Evolutionary conservation across 1,140 invertebrate species (phyloP), one percentile per base, ranked within the genome.

Genomic region (Heliconius melpomene): DNA sequence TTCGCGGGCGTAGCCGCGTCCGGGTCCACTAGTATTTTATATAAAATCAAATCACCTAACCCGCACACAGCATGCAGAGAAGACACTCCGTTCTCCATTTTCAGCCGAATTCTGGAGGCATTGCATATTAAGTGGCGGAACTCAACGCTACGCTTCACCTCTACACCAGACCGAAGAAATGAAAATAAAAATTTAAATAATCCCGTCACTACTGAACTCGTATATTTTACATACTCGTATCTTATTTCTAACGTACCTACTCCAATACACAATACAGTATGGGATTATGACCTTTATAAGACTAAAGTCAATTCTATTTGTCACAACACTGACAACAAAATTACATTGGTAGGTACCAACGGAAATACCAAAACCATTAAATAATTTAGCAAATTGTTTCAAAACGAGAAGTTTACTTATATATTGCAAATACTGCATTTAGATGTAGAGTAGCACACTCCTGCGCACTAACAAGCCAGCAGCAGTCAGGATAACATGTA

Each of bases 331-430:
- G 74, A 79, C 79, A 76, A 76, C 29, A 76, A 79, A 76, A 79
- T 79, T 79, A 32, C 74, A 72, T 52, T 23, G 40, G 36, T 46
- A 46, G 40, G 26, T 60, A 46, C 32, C 32, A 60, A 79, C 66
- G 38, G 76, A 75, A 79, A 79, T 76, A 79, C 50, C 74, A 71
- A 74, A 70, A 54, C 32, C 74, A 76, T 79, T 76, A 79, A 60
- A 79, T 32, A 79, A 75, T 76, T 60, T 20, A 57, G 70, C 26
- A 79, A 79, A 76, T 76, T 50, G 74, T 72, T 60, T 70, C 46
- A 50, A 38, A 79, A 72, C 75, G 72, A 75, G n/a, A 29, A 38
- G 20, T 23, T 57, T 57, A 60, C 11, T 9, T n/a, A n/a, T n/a
- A n/a, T 72, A 52, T 72, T 76, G 32, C 36, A 72, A 79, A 72